phyloP scores from a whole-genome alignment of 1,140 invertebrate species.

The Tetranychus cinnabarinus region DNA sequence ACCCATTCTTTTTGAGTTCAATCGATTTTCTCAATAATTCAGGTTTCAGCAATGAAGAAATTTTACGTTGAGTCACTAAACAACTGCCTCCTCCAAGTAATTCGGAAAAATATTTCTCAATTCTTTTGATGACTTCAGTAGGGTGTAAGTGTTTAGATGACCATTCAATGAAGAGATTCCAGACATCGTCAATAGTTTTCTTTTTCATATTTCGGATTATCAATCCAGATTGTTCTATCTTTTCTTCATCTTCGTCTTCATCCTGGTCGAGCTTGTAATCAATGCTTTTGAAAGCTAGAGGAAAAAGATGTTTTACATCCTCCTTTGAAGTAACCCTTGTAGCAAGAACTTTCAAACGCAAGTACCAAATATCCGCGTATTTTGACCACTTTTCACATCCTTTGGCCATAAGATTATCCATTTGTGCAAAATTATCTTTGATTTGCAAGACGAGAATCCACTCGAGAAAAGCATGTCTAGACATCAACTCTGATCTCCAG shows the following conservation, averaged over 20 bases:
- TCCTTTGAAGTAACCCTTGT: not conserved
- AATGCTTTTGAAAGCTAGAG: not conserved
- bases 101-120: not conserved
- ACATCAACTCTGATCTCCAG: not conserved
- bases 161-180: slow-evolving; percentile 6
- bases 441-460: slow-evolving; percentile 3
- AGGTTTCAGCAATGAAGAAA: slow-evolving; percentile 2
- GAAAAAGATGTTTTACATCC: not conserved
- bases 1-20: not conserved
- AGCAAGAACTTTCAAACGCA: not conserved
- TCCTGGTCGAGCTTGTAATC: not conserved
- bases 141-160: not conserved
- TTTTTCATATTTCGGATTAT: not conserved
- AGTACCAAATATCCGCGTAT: slow-evolving; percentile 9
- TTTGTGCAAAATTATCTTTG: slow-evolving; percentile 10
- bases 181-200: slow-evolving; percentile 1
- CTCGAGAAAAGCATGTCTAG: not conserved
- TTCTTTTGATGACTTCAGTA: not conserved
- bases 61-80: not conserved
- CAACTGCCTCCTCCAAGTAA: not conserved
- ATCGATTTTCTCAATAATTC: not conserved
- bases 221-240: not conserved
- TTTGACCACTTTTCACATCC: slow-evolving; percentile 7
- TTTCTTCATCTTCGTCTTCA: not conserved
- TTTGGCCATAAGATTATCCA: slow-evolving; percentile 5